Evolutionary conservation across 2,888 invertebrate species (phyloP), one percentile per base, ranked within the genome.

Genomic region (Galerucella nymphaeae): DNA sequence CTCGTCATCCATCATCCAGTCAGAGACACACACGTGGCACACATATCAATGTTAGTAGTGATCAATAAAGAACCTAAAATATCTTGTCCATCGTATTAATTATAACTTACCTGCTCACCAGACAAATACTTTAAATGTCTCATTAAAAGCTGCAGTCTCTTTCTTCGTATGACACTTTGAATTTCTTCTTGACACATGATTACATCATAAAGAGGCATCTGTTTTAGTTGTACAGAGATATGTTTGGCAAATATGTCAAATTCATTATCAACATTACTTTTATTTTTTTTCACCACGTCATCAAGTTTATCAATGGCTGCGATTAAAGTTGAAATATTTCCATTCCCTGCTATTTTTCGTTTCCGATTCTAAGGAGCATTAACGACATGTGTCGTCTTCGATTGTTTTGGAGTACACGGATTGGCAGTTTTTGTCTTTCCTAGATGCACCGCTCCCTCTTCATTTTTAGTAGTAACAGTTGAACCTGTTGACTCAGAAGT

Each of bases 401-500:
- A 70, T 74, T 72, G 69, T 70, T 66, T 74, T 66, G 69, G 66
- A 69, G 58, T 72, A 72, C 63, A 48, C 72, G 48, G 53, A 72
- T 62, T 76, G 48, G 69, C 69, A 69, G 65, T 69, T 71, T 75
- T 16, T 74, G 71, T 75, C n/a, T 8, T 42, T 65, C 30, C 63
- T 61, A 11, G 11, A 42, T 42, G 41, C 11, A 42, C 11, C 41
- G 41, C 41, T 57, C 5, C 57, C 20, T 57, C 20, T 20, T 11
- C 20, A 16, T 18, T 57, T 20, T 13, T 18, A 20, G 45, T 76
- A 76, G 58, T 74, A 76, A 80, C 79, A 71, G 58, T 70, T 61
- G 66, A 61, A 50, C 62, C 45, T 20, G n/a, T n/a, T 45, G 30
- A 20, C 13, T 53, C 53, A 53, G 55, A 66, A 55, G 87, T 89